These are phyloP conservation scores for Drosophila rufa DNA, from an alignment of 1,140 invertebrate genomes.

Conservation along the genomic window DNA sequence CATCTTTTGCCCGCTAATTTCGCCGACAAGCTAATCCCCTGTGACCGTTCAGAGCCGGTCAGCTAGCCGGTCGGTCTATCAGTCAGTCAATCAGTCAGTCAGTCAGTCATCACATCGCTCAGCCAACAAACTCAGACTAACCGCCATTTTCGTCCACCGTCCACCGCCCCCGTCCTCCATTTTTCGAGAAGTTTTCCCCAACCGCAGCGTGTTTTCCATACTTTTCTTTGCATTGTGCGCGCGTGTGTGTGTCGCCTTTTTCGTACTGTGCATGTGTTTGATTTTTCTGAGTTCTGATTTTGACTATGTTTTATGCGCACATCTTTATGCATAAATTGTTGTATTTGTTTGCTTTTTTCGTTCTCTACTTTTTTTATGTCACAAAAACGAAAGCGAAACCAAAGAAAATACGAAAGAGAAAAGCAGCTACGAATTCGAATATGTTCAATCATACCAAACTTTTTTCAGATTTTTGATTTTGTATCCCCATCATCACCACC, in stretches of 20 bases:
- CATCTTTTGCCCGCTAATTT: slow-evolving; percentile 40
- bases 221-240: slow-evolving; percentile 49
- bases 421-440: slow-evolving; percentile 61
- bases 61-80: slow-evolving; percentile 15
- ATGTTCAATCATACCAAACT: slow-evolving; percentile 78
- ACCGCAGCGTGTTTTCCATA: slow-evolving; percentile 39
- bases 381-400: slow-evolving; percentile 27
- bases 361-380: slow-evolving; percentile 58
- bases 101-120: slow-evolving; percentile 61
- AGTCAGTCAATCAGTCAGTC: slow-evolving; percentile 58
- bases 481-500: slow-evolving; percentile 83
- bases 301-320: slow-evolving; percentile 62
- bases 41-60: slow-evolving; percentile 15
- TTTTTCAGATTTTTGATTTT: slow-evolving; percentile 84
- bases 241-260: slow-evolving; percentile 41
- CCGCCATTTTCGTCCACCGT: slow-evolving; percentile 33
- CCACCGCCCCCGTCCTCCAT: slow-evolving; percentile 23
- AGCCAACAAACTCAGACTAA: slow-evolving; percentile 51
- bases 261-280: slow-evolving; percentile 41
- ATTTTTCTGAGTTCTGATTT: slow-evolving; percentile 36
- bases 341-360: slow-evolving; percentile 31
- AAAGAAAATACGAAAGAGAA: slow-evolving; percentile 37
- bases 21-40: slow-evolving; percentile 35
- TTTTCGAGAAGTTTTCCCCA: slow-evolving; percentile 29
- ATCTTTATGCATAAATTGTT: slow-evolving; percentile 73